Conservation (phyloP, 2,113 vertebrate species). For the Piaya cayana region DNA sequence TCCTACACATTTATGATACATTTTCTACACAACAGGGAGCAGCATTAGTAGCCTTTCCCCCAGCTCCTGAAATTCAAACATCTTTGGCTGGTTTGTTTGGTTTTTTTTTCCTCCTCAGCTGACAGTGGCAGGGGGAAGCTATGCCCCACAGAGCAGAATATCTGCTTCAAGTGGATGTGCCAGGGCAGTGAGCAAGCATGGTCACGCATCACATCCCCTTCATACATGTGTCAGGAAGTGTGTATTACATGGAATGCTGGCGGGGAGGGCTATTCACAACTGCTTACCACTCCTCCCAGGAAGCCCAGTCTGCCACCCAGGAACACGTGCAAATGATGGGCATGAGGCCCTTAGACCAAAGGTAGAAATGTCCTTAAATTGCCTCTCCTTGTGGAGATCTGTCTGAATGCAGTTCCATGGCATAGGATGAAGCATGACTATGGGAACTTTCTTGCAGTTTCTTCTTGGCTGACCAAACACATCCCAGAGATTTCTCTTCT, state of each 20-base stretch:
- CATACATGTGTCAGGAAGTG: accelerated
- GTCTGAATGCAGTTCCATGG: neutral
- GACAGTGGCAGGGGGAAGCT: neutral
- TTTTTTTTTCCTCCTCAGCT: neutral
- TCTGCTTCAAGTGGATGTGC: neutral
- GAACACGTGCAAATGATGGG: neutral
- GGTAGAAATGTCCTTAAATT: neutral
- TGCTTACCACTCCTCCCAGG: neutral
- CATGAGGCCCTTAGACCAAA: accelerated
- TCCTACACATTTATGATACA: neutral
- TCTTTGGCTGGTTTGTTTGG: too few species aligned
- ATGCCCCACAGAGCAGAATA: neutral
- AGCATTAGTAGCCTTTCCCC: neutral
- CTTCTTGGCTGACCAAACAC: neutral
- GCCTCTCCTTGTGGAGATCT: neutral
- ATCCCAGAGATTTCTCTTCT: conserved; percentile 1
- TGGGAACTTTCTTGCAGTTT: conserved; percentile 13
- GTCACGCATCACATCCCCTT: neutral
- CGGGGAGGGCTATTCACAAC: neutral
- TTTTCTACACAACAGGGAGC: neutral
- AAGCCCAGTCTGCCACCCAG: neutral
- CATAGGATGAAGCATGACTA: neutral
- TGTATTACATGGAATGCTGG: accelerated
- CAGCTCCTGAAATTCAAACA: neutral
- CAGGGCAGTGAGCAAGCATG: accelerated